Conservation (phyloP, 1,140 invertebrate species). For the Ceratosolen fusciceps region DNA sequence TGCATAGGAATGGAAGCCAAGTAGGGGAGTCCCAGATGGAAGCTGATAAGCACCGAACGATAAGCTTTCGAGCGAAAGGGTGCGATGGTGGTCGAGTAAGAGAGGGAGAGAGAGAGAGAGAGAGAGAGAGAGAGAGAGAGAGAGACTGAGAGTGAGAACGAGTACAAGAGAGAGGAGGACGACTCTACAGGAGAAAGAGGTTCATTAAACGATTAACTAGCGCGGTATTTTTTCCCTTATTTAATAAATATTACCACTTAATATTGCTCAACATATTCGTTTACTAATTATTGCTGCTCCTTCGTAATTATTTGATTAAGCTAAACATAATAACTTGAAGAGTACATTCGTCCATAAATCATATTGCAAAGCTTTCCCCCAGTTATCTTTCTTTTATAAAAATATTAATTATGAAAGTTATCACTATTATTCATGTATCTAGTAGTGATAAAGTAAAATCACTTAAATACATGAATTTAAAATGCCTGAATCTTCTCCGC, state of each 20-base stretch:
- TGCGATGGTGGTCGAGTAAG: neutral
- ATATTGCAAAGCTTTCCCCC: too few relatives aligned
- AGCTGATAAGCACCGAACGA: constrained; percentile 25
- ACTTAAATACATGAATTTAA: too few relatives aligned
- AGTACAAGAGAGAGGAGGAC: neutral
- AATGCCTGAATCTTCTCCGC: too few relatives aligned
- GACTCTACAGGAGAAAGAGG: neutral
- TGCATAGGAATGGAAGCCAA: neutral
- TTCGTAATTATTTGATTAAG: too few relatives aligned
- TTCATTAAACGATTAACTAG: neutral
- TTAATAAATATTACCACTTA: neutral
- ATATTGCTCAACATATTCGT: neutral
- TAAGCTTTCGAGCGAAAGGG: constrained; percentile 14
- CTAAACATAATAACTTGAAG: too few relatives aligned
- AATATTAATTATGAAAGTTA: too few relatives aligned
- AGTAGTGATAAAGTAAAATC: too few relatives aligned
- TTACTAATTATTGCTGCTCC: too few relatives aligned
- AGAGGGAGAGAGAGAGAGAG: too few relatives aligned
- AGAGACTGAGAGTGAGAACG: neutral
- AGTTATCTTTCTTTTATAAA: too few relatives aligned
- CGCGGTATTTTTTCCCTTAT: neutral
- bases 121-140: neutral
- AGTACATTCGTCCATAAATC: too few relatives aligned
- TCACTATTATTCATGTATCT: too few relatives aligned
- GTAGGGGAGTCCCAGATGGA: constrained; percentile 14